These are phyloP conservation scores for Mantis religiosa DNA, from an alignment of 2,888 invertebrate genomes.

Conservation along the genomic window DNA sequence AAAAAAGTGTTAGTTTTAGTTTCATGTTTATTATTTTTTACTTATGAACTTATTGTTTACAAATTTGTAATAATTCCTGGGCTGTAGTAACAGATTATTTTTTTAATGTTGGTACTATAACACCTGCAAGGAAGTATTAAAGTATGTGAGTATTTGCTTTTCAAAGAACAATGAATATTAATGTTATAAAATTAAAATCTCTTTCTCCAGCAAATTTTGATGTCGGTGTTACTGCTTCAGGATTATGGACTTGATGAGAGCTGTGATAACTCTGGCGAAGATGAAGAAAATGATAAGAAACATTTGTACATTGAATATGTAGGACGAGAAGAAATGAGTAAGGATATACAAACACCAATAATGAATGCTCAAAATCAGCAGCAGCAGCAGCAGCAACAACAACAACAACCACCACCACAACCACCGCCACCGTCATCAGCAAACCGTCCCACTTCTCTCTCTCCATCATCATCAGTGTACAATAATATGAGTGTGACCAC, in stretches of 20 bases:
- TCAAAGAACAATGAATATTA: neutral
- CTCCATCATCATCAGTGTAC: conserved; percentile 10
- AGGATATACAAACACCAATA: conserved; percentile 42
- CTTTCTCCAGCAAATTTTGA: neutral
- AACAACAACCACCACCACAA: conserved; percentile 32
- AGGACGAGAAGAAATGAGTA: conserved; percentile 35
- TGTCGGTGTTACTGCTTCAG: conserved; percentile 42
- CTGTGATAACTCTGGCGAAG: conserved; percentile 58
- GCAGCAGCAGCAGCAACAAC: conserved; percentile 40
- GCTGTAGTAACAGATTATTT: neutral
- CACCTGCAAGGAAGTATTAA: neutral
- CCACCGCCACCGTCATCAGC: conserved; percentile 29
- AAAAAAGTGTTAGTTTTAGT: no score
- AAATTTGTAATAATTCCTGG: neutral
- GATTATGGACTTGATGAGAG: conserved; percentile 76
- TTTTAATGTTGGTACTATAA: neutral
- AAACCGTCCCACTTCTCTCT: conserved; percentile 30
- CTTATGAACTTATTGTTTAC: no score
- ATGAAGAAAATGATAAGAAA: conserved; percentile 40
- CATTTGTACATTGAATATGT: conserved; percentile 34
- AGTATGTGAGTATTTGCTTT: neutral
- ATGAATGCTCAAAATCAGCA: conserved; percentile 29
- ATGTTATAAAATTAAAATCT: neutral
- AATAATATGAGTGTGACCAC: neutral
- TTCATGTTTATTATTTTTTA: no score